Evolutionary conservation across 2,888 invertebrate species (phyloP).

Genomic region (Eupithecia inturbata): DNA sequence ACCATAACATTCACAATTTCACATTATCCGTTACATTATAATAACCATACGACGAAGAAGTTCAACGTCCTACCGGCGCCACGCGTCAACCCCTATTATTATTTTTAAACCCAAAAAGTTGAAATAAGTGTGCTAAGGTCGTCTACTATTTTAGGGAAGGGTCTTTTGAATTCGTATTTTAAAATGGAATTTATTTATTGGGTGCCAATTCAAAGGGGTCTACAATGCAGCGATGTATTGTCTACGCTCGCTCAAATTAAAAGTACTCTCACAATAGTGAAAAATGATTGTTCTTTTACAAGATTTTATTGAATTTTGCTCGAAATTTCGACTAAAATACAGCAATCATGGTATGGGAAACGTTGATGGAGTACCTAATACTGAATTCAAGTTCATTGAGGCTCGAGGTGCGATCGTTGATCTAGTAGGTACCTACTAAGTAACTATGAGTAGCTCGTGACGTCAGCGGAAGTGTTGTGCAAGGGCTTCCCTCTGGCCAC

Average conservation of each 20-base stretch:
- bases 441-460: slow-evolving; percentile 43
- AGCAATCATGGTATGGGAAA: background rate
- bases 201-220: slow-evolving; percentile 54
- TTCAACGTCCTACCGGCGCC: slow-evolving; percentile 72
- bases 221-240: background rate
- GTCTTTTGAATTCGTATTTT: slow-evolving; percentile 50
- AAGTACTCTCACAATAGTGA: background rate
- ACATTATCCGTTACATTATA: slow-evolving; percentile 35
- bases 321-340: background rate
- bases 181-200: slow-evolving; percentile 57
- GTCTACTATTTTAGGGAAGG: slow-evolving; percentile 57
- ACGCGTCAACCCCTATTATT: slow-evolving; percentile 71
- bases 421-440: slow-evolving; percentile 42
- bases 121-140: slow-evolving; percentile 73
- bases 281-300: background rate
- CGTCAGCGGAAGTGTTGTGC: slow-evolving; percentile 65
- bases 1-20: background rate
- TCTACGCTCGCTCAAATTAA: background rate
- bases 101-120: slow-evolving; percentile 63
- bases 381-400: slow-evolving; percentile 15
- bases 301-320: background rate
- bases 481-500: slow-evolving; percentile 71
- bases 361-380: background rate
- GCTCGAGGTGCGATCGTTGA: slow-evolving; percentile 49
- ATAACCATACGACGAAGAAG: slow-evolving; percentile 45